A percentile compares a stretch with the other conserved stretches of the same genome.
Conservation (phyloP, 2,888 invertebrate genomes). For the Patella caerulea region DNA sequence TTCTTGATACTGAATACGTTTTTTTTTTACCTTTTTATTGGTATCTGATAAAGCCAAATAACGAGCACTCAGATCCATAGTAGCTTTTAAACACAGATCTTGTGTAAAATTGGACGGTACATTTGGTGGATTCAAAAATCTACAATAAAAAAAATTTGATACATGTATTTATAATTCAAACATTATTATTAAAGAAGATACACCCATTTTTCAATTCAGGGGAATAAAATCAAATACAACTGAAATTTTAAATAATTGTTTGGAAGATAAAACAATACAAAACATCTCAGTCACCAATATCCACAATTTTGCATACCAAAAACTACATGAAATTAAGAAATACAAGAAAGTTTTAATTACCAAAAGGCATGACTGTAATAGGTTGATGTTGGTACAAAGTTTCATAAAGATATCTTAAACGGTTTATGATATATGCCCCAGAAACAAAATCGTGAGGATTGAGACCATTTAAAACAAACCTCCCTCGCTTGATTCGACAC, state of each 20-base stretch:
- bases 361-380: background rate
- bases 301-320: too few species aligned
- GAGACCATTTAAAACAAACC: background rate
- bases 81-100: constrained; percentile 80
- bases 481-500: background rate
- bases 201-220: too few species aligned
- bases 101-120: constrained; percentile 43
- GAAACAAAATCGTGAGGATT: background rate
- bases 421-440: too few species aligned
- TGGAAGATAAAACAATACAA: too few species aligned
- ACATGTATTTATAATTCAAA: background rate
- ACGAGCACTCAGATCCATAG: constrained; percentile 86
- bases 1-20: background rate
- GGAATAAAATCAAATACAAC: too few species aligned
- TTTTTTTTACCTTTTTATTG: constrained; percentile 78
- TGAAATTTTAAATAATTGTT: too few species aligned
- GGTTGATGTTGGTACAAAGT: too few species aligned
- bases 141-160: constrained; percentile 31
- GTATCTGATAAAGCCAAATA: constrained; percentile 92
- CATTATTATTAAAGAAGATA: too few species aligned
- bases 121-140: constrained; percentile 55
- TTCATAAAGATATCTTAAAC: too few species aligned
- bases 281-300: too few species aligned
- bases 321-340: too few species aligned
- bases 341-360: too few species aligned